Conservation (phyloP, 2,113 vertebrate genomes). For the Pterocles burchelli region DNA sequence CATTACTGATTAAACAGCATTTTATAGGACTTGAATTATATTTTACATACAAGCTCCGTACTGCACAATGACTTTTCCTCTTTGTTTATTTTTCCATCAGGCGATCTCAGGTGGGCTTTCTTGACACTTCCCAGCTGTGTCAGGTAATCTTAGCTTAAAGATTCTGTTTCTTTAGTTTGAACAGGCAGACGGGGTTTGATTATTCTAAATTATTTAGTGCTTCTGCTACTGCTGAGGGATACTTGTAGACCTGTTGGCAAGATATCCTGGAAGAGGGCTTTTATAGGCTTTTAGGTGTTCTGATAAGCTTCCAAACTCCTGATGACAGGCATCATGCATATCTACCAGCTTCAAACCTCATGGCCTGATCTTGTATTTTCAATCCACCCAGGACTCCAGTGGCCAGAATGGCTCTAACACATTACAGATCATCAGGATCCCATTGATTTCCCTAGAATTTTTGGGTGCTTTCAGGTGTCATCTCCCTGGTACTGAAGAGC, state of each 20-base stretch:
- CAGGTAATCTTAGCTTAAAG: conserved; percentile 43
- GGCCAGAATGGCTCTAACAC: background rate
- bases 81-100: background rate
- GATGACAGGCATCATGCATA: background rate
- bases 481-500: background rate
- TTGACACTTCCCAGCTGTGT: background rate
- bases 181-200: background rate
- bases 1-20: background rate
- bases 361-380: background rate
- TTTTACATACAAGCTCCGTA: background rate
- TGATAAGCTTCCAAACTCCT: background rate
- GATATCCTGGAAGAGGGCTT: background rate
- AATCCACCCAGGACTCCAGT: background rate
- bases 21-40: background rate
- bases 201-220: background rate
- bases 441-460: background rate
- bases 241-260: background rate
- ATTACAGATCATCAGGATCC: background rate
- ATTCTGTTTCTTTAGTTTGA: background rate
- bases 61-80: background rate
- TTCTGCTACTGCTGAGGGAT: background rate
- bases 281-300: background rate
- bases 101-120: background rate
- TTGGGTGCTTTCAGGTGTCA: background rate
- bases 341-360: background rate